These are phyloP conservation scores for Ectemnius cavifrons DNA, from an alignment of 2,888 invertebrate genomes.

Conservation along the genomic window DNA sequence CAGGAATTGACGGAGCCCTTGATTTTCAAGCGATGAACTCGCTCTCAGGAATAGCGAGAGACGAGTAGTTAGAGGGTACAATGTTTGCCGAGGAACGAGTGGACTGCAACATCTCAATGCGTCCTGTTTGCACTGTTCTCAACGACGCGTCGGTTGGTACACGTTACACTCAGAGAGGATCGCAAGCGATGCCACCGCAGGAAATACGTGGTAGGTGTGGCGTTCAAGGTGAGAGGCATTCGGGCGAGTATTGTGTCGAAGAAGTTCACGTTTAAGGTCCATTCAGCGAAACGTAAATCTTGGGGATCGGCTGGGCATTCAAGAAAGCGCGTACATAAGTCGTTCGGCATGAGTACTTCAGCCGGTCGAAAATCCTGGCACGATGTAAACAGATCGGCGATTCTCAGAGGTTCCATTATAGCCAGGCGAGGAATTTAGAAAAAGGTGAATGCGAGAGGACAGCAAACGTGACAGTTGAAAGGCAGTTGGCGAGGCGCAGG, in stretches of 20 bases:
- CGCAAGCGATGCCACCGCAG: conserved; percentile 15
- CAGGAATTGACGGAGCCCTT: not conserved
- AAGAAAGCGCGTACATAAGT: conserved; percentile 49
- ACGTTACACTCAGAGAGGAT: conserved; percentile 45
- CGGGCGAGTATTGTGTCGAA: conserved; percentile 48
- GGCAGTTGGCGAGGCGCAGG: conserved; percentile 35
- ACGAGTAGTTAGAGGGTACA: conserved; percentile 24
- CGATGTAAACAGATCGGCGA: conserved; percentile 51
- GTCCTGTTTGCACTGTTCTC: conserved; percentile 55
- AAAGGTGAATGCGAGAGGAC: conserved; percentile 42
- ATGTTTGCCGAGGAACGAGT: conserved; percentile 48
- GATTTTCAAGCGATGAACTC: no score
- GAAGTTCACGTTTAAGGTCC: conserved; percentile 48
- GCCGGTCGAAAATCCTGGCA: conserved; percentile 54
- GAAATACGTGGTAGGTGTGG: not conserved
- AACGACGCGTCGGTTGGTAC: conserved; percentile 41
- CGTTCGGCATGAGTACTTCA: conserved; percentile 40
- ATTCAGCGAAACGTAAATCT: conserved; percentile 57
- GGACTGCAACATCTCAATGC: conserved; percentile 48
- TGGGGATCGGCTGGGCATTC: conserved; percentile 40
- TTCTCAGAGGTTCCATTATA: conserved; percentile 35
- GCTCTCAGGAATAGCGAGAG: no score
- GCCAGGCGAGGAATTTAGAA: conserved; percentile 31
- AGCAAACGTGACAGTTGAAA: conserved; percentile 54
- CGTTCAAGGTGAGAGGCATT: conserved; percentile 5